Conservation (phyloP, 2,113 vertebrate genomes). For the Tor tambroides region DNA sequence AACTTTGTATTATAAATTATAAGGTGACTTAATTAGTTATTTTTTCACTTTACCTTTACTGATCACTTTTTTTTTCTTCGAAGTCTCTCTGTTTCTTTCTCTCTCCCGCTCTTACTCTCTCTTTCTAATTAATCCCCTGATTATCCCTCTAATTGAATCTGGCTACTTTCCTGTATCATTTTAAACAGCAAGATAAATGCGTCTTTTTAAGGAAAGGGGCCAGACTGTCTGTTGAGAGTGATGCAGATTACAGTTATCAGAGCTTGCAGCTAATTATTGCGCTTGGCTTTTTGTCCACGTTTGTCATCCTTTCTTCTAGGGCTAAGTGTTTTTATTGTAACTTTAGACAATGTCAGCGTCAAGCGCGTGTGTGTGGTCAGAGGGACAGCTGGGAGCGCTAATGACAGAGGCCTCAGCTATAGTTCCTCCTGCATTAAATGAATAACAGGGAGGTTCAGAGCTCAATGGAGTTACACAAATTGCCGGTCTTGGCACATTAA, state of each 20-base stretch:
- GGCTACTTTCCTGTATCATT: constrained; percentile 71
- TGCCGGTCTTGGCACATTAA: constrained; percentile 27
- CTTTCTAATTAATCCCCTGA: constrained; percentile 76
- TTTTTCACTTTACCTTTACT: neutral
- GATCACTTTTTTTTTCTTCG: neutral
- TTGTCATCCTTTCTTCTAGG: neutral
- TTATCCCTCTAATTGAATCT: constrained; percentile 77
- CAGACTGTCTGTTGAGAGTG: constrained; percentile 64
- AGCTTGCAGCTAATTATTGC: constrained; percentile 62
- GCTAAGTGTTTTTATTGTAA: constrained; percentile 30
- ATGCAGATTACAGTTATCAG: constrained; percentile 70
- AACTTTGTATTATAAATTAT: neutral
- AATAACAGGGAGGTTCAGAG: constrained; percentile 37
- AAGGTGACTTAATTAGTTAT: neutral
- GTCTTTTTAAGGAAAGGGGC: constrained; percentile 63
- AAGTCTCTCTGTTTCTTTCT: constrained; percentile 41
- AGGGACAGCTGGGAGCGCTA: constrained; percentile 27
- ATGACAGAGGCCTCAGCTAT: constrained; percentile 15
- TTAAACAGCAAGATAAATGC: constrained; percentile 78
- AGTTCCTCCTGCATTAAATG: constrained; percentile 32
- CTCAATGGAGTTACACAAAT: constrained; percentile 39
- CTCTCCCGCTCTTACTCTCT: constrained; percentile 58
- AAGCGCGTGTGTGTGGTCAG: neutral
- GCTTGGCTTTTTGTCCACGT: constrained; percentile 35
- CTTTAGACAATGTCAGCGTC: constrained; percentile 28